Percentiles rank a stretch among this genome's conserved stretches.
Evolutionary conservation across 2,113 vertebrate species (phyloP).

Genomic region (Tychaedon coryphoeus): DNA sequence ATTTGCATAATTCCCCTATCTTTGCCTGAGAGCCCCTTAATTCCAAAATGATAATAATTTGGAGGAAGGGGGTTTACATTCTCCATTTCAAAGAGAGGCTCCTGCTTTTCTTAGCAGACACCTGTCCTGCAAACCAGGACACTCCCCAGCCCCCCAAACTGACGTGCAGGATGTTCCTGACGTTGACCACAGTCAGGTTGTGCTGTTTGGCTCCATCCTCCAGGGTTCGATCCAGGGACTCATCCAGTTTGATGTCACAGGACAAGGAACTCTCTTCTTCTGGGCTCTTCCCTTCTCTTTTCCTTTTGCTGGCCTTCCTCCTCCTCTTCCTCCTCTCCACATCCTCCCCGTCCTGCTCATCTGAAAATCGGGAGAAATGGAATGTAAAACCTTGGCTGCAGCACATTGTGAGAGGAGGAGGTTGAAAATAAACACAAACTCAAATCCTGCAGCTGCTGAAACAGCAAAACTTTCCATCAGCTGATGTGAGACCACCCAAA

Average conservation of each 20-base stretch:
- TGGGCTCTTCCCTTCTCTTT: slow-evolving; percentile 42
- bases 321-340: slow-evolving; percentile 66
- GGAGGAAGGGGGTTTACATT: too few species aligned
- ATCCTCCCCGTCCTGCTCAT: slow-evolving; percentile 74
- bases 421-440: neutral
- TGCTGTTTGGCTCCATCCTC: slow-evolving; percentile 88
- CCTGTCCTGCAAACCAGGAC: too few species aligned
- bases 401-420: neutral
- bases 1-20: too few species aligned
- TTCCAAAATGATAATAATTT: too few species aligned
- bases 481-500: neutral
- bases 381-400: neutral
- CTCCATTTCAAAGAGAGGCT: too few species aligned
- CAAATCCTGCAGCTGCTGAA: neutral
- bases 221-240: slow-evolving; percentile 85
- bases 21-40: too few species aligned
- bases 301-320: slow-evolving; percentile 68
- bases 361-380: neutral
- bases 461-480: neutral
- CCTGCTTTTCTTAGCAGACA: too few species aligned
- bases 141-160: neutral
- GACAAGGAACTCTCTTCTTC: slow-evolving; percentile 39
- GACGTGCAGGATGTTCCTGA: slow-evolving; percentile 93
- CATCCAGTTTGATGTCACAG: slow-evolving; percentile 81
- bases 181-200: slow-evolving; percentile 88